These are phyloP conservation scores for Cephus sareptanus DNA, from an alignment of 2,888 invertebrate genomes.

Conservation along the genomic window DNA sequence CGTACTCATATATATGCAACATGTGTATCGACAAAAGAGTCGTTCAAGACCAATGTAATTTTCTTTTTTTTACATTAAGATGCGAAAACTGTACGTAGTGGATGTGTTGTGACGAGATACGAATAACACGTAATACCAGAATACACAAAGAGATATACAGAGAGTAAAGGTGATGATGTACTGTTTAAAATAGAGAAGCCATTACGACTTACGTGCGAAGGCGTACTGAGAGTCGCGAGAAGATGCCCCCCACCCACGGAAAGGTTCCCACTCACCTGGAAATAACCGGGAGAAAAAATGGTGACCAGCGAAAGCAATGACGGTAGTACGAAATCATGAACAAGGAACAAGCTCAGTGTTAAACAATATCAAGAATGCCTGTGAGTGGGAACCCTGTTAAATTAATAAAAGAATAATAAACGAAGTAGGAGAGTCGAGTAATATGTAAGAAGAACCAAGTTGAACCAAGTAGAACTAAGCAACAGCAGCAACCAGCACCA, in stretches of 20 bases:
- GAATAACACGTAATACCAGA: too few relatives aligned
- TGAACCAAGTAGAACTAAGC: conserved; percentile 4
- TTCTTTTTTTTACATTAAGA: too few relatives aligned
- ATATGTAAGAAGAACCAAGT: conserved; percentile 16
- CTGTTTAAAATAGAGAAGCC: conserved; percentile 32
- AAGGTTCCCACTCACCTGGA: conserved; percentile 64
- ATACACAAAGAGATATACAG: too few relatives aligned
- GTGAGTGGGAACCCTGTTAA: conserved; percentile 61
- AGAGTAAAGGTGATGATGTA: too few relatives aligned
- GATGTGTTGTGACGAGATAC: too few relatives aligned
- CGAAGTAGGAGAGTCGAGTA: neutral
- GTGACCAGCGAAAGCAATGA: conserved; percentile 43
- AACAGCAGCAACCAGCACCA: neutral
- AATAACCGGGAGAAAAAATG: conserved; percentile 60
- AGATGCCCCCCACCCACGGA: conserved; percentile 53
- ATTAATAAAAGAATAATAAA: conserved; percentile 6
- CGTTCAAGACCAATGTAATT: too few relatives aligned
- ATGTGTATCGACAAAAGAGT: too few relatives aligned
- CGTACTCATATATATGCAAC: too few relatives aligned
- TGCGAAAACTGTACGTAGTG: too few relatives aligned
- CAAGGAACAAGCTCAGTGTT: neutral
- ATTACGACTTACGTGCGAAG: conserved; percentile 61
- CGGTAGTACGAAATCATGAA: too few relatives aligned
- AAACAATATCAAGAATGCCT: conserved; percentile 17
- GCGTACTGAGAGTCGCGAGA: conserved; percentile 58